phyloP scores from a whole-genome alignment of 2,888 invertebrate genomes.

The Agrochola macilenta region DNA sequence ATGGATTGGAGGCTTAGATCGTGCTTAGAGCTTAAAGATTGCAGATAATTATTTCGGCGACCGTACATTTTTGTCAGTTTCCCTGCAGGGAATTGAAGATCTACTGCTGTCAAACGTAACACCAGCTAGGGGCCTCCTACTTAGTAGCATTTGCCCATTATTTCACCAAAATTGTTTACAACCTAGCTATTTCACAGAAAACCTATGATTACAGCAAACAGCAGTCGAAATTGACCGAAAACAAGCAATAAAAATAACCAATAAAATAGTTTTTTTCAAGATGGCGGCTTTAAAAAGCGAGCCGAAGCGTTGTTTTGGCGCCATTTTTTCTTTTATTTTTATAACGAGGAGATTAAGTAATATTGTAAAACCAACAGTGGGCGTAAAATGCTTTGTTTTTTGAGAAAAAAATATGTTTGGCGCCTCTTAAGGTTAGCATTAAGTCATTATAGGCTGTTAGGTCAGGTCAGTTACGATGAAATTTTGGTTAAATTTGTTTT shows the following conservation, averaged over 20 bases:
- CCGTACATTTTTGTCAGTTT: too few relatives aligned
- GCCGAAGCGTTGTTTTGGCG: slow-evolving; percentile 74
- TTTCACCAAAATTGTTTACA: slow-evolving; percentile 52
- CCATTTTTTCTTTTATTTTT: slow-evolving; percentile 78
- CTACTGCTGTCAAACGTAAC: slow-evolving; percentile 19
- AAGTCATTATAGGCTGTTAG: slow-evolving; percentile 69
- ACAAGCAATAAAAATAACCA: slow-evolving; percentile 73
- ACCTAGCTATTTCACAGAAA: slow-evolving; percentile 68
- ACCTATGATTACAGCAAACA: slow-evolving; percentile 71
- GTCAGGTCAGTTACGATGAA: slow-evolving; percentile 64
- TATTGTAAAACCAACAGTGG: slow-evolving; percentile 87
- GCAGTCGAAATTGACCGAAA: slow-evolving; percentile 71
- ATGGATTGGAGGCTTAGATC: too few relatives aligned
- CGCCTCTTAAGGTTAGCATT: slow-evolving; percentile 67
- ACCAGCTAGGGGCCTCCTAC: slow-evolving; percentile 17
- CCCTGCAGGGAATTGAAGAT: too few relatives aligned
- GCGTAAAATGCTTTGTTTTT: slow-evolving; percentile 80
- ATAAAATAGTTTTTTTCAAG: slow-evolving; percentile 73
- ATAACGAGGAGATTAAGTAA: slow-evolving; percentile 82
- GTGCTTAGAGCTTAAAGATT: too few relatives aligned
- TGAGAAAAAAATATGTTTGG: slow-evolving; percentile 70
- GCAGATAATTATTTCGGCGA: too few relatives aligned
- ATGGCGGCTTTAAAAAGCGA: slow-evolving; percentile 71
- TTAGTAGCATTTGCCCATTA: slow-evolving; percentile 48
- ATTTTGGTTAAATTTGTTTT: slow-evolving; percentile 61